Base-by-base conservation (phyloP, 2,888 invertebrate species). In the Octonoba sinensis region DNA sequence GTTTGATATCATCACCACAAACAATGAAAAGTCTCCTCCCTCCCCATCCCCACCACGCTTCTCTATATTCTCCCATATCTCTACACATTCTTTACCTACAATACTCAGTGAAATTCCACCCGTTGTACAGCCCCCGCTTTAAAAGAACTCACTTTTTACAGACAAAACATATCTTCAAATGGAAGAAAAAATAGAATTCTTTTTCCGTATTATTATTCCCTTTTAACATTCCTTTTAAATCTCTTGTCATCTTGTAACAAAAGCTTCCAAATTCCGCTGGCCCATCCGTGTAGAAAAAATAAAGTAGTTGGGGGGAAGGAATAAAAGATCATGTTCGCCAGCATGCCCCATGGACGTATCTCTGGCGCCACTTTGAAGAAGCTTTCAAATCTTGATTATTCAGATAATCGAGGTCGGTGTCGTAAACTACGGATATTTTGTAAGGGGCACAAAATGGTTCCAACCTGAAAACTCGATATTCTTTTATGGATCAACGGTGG, bases 181-280 rank as follows among this genome's bases (percentile, higher is more conserved):
- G 54, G 22, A 36, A 6, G 36, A 36, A 36, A 36, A 36, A 36
- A 36, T 1, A 36, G 36, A 36, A 36, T 36, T 36, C 36, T 2
- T 36, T 36, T 36, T 36, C 36, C 36, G 36, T 36, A 36, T 36
- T 36, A 36, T 36, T 36, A n/a, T 22, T 20, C 49, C 27, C 27
- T 71, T 71, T 60, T 60, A 71, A 60, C 71, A 69, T 69, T 69
- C 69, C 69, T 36, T 56, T 60, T 60, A 71, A 24, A 60, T 24
- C 59, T 57, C 60, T 49, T 71, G 71, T 71, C 60, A 62, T 60
- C 60, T 71, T n/a, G 24, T 71, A 62, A 71, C 71, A 71, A 71
- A 71, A 71, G 71, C 71, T 12, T 20, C 16, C 3, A 67, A 57
- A 56, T 44, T 16, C 51, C 51, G 49, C 24, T 24, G 49, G 36